Evolutionary conservation across 2,888 invertebrate species (phyloP).

Genomic region (Metopia argyrocephala): DNA sequence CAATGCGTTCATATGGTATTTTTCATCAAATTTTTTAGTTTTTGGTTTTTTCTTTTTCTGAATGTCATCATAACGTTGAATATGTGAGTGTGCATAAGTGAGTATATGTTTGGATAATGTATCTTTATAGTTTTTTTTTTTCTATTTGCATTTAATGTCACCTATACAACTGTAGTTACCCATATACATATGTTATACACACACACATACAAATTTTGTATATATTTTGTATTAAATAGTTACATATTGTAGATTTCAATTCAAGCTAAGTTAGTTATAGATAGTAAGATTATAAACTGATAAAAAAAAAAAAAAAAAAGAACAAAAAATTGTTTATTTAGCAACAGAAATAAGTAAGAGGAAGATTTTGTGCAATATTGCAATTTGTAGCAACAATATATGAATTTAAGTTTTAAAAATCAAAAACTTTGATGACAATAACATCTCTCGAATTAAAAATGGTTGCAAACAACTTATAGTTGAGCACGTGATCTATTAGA

Average conservation of each 20-base stretch:
- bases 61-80: not conserved
- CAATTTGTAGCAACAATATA: no score
- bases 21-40: not conserved
- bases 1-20: not conserved
- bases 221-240: slow-evolving; percentile 37
- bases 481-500: no score
- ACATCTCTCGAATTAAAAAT: no score
- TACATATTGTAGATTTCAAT: slow-evolving; percentile 45
- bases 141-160: no score
- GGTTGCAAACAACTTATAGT: no score
- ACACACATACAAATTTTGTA: no score
- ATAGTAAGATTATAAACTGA: slow-evolving; percentile 53
- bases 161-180: no score
- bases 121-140: no score
- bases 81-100: not conserved
- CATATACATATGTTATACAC: no score
- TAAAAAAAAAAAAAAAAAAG: slow-evolving; percentile 17
- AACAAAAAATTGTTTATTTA: not conserved
- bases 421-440: no score
- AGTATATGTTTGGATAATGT: not conserved
- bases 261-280: slow-evolving; percentile 56
- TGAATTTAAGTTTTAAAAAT: no score
- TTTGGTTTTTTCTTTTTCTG: not conserved
- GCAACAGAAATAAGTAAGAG: not conserved
- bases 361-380: no score